Conservation (phyloP, 1,140 invertebrate species). For the Drosophila orosa region DNA sequence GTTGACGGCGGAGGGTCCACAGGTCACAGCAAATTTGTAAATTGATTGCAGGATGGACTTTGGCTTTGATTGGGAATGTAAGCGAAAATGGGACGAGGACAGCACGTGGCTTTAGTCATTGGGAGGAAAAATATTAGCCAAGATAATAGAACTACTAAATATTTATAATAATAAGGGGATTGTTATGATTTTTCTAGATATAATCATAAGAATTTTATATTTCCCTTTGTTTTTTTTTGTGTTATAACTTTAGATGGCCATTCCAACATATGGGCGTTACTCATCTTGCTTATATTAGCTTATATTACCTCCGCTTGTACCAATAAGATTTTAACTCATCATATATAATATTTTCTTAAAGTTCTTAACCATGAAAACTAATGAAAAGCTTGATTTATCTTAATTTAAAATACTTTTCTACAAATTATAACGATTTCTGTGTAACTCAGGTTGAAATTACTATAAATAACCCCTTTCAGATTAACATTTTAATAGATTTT, state of each 20-base stretch:
- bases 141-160: background rate
- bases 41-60: constrained; percentile 41
- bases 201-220: too few species aligned
- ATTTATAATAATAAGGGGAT: too few species aligned
- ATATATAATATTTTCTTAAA: too few species aligned
- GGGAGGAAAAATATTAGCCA: background rate
- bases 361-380: too few species aligned
- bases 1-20: constrained; percentile 21
- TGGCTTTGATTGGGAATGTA: constrained; percentile 17
- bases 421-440: background rate
- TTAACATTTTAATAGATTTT: background rate
- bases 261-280: too few species aligned
- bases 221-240: too few species aligned
- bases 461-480: background rate
- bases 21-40: constrained; percentile 48
- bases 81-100: constrained; percentile 4
- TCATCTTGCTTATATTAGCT: too few species aligned
- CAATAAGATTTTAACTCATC: too few species aligned
- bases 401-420: background rate
- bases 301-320: too few species aligned
- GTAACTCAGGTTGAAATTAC: background rate
- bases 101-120: background rate
- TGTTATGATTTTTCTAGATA: background rate
- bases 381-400: too few species aligned
- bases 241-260: too few species aligned